These are phyloP conservation scores for Lasioglossum vierecki DNA, from an alignment of 2,888 invertebrate genomes.

Conservation along the genomic window DNA sequence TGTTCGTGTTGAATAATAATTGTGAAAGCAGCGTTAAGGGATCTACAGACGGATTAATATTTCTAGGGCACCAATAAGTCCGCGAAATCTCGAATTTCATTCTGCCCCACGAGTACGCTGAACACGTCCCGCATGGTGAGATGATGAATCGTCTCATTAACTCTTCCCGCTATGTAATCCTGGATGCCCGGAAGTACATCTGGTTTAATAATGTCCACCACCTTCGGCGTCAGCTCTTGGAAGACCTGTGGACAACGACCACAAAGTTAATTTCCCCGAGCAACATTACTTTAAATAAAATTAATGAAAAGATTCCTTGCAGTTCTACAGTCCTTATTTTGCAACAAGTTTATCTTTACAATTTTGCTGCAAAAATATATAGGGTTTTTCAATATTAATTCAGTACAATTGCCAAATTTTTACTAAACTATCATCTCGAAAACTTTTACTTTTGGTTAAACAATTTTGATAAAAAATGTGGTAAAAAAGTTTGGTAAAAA, in stretches of 20 bases:
- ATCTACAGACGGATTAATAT: not conserved
- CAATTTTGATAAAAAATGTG: no score
- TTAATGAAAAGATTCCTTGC: no score
- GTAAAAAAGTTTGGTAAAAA: no score
- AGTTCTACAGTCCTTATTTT: no score
- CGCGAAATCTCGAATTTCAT: constrained; percentile 69
- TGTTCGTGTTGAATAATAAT: not conserved
- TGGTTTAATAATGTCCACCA: constrained; percentile 79
- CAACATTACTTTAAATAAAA: not conserved
- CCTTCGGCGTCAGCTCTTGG: constrained; percentile 76
- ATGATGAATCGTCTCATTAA: constrained; percentile 77
- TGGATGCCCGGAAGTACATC: constrained; percentile 78
- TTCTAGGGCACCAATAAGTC: constrained; percentile 16
- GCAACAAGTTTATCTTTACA: no score
- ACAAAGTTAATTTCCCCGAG: not conserved
- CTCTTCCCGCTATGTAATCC: constrained; percentile 73
- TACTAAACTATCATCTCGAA: no score
- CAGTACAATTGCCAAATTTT: no score
- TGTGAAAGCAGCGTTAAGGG: not conserved
- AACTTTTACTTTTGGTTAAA: no score
- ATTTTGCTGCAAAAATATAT: no score
- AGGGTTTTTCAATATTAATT: no score
- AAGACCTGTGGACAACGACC: constrained; percentile 72
- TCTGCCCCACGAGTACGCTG: constrained; percentile 75
- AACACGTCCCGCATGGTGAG: constrained; percentile 78